Evolutionary conservation across 2,797 vertebrate genomes (phyloP).

Genomic region (Betta splendens): DNA sequence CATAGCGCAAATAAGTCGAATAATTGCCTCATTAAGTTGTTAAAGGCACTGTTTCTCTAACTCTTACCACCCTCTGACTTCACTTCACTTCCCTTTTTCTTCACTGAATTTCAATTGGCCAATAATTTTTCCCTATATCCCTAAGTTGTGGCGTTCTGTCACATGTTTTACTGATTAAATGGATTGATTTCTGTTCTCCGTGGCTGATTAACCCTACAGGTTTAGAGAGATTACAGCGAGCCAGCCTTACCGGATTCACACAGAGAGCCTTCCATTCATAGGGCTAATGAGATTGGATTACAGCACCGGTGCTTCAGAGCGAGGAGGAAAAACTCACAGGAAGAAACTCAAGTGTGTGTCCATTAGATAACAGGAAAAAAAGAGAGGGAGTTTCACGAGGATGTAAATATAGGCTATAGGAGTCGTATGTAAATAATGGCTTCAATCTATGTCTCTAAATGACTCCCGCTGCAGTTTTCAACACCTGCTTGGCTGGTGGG

Average conservation of each 20-base stretch:
- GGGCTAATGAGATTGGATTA: constrained; percentile 76
- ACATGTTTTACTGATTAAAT: constrained; percentile 77
- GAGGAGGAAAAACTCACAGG: constrained; percentile 50
- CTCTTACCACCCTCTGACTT: constrained; percentile 10
- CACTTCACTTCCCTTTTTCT: constrained; percentile 15
- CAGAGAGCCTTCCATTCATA: constrained; percentile 65
- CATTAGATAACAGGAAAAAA: constrained; percentile 13
- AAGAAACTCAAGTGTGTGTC: constrained; percentile 34
- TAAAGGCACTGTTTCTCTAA: constrained; percentile 30
- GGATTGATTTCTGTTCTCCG: constrained; percentile 76
- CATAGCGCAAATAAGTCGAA: constrained; percentile 46
- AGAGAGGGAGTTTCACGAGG: constrained; percentile 16
- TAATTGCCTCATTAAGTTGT: constrained; percentile 59
- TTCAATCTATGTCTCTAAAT: constrained; percentile 14
- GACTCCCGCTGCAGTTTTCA: constrained; percentile 22
- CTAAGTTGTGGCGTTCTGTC: constrained; percentile 66
- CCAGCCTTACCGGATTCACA: constrained; percentile 74
- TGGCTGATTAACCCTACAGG: constrained; percentile 78
- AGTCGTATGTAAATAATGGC: constrained; percentile 20
- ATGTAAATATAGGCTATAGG: constrained; percentile 18
- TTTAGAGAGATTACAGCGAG: constrained; percentile 72
- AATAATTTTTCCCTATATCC: constrained; percentile 73
- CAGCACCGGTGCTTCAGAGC: constrained; percentile 33
- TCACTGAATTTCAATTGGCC: constrained; percentile 72
- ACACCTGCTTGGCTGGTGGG: constrained; percentile 56